These are phyloP conservation scores for Oxycera nigricornis DNA, from an alignment of 2,888 invertebrate species.

Conservation along the genomic window DNA sequence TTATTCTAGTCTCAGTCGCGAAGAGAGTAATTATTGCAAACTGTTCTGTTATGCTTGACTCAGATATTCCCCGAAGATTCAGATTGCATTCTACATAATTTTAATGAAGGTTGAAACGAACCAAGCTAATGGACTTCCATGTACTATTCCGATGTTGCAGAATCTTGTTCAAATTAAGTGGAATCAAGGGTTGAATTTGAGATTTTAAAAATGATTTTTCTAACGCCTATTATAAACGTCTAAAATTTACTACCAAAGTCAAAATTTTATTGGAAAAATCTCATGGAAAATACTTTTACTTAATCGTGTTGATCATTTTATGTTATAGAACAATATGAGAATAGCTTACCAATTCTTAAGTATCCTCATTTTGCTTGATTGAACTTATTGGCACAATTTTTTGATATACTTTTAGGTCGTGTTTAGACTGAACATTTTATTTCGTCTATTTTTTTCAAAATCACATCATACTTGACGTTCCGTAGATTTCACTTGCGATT, in stretches of 20 bases:
- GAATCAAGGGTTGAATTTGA: background rate
- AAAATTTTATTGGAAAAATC: background rate
- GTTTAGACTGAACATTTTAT: background rate
- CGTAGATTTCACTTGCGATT: conserved; percentile 35
- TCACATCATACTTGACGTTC: conserved; percentile 1
- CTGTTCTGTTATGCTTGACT: conserved; percentile 22
- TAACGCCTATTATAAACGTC: background rate
- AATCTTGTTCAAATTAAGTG: too few species aligned
- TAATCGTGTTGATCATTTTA: too few species aligned
- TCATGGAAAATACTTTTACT: background rate
- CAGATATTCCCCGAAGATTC: conserved; percentile 22
- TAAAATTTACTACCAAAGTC: background rate
- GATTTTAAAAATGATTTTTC: background rate
- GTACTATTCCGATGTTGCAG: too few species aligned
- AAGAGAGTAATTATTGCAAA: too few species aligned
- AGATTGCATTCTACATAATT: conserved; percentile 1
- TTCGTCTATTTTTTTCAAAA: background rate
- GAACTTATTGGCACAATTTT: conserved; percentile 20
- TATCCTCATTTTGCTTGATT: conserved; percentile 54
- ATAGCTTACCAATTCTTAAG: conserved; percentile 57
- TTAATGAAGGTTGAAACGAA: too few species aligned
- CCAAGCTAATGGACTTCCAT: too few species aligned
- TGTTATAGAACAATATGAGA: background rate
- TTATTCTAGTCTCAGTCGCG: too few species aligned
- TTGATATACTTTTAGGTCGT: background rate